Percentiles rank a stretch among this genome's conserved stretches.
Conservation (phyloP, 1,140 invertebrate genomes). For the Procambarus clarkii region DNA sequence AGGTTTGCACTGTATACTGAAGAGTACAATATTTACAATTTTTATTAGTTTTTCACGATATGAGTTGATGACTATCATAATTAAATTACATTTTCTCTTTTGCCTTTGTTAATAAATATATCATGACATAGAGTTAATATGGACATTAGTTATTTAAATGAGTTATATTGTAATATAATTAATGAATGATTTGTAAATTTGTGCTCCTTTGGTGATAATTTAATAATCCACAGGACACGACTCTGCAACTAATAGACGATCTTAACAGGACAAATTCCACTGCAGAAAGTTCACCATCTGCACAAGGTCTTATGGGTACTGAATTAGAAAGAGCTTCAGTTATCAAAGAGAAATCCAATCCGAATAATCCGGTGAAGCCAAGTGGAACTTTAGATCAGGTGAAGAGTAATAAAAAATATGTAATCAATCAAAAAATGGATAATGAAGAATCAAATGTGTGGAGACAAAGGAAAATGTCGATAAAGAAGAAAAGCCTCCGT, state of each 20-base stretch:
- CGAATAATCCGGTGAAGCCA: neutral
- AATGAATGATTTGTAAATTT: neutral
- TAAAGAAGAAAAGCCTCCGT: neutral
- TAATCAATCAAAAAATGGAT: neutral
- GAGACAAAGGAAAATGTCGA: neutral
- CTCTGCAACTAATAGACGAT: constrained; percentile 25
- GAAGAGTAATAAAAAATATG: neutral
- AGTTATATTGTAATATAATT: no score
- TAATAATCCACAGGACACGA: constrained; percentile 25
- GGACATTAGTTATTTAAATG: no score
- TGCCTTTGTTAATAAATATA: no score
- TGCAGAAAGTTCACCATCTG: neutral
- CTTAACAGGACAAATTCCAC: neutral
- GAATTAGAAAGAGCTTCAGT: neutral
- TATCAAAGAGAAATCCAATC: neutral
- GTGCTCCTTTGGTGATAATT: neutral
- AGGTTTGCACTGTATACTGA: no score
- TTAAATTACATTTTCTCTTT: no score
- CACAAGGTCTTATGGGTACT: neutral
- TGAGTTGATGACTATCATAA: no score
- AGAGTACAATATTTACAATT: no score
- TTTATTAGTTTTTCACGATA: no score
- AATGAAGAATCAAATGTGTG: neutral
- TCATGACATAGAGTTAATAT: no score
- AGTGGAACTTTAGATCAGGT: neutral